Evolutionary conservation across 2,797 vertebrate species (phyloP).

Genomic region (Eulemur albifrons): DNA sequence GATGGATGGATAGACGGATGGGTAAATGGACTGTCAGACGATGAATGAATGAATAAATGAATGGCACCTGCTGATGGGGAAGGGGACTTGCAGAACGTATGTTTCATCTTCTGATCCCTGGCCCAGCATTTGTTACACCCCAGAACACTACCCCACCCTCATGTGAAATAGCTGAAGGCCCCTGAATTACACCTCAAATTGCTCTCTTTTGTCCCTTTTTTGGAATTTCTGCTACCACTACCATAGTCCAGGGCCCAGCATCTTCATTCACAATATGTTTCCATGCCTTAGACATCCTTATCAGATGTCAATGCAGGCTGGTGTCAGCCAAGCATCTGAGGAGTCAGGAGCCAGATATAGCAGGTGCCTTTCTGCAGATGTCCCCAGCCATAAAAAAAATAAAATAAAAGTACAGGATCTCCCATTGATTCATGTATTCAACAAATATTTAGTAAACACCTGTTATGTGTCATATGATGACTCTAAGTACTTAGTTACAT

Average conservation of each 20-base stretch:
- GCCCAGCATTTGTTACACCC: background rate
- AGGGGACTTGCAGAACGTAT: background rate
- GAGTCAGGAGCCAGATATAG: background rate
- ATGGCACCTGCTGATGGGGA: background rate
- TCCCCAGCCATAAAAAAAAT: background rate
- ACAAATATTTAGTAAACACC: background rate
- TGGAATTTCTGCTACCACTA: background rate
- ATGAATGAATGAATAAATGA: background rate
- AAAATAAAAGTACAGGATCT: background rate
- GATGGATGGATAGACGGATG: background rate
- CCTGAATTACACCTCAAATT: background rate
- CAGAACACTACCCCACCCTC: background rate
- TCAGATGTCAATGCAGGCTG: background rate
- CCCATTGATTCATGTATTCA: background rate
- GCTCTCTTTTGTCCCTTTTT: background rate
- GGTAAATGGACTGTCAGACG: too few species aligned
- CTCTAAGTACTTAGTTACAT: background rate
- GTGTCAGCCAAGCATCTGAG: background rate
- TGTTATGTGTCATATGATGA: background rate
- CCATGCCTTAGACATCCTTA: background rate
- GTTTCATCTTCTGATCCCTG: background rate
- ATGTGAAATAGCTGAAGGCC: background rate
- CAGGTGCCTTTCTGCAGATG: background rate
- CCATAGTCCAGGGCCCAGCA: background rate
- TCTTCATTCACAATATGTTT: background rate